A percentile compares a stretch with the other conserved stretches of the same genome.
Evolutionary conservation across 2,797 vertebrate species (phyloP).

Genomic region (Synanceia verrucosa): DNA sequence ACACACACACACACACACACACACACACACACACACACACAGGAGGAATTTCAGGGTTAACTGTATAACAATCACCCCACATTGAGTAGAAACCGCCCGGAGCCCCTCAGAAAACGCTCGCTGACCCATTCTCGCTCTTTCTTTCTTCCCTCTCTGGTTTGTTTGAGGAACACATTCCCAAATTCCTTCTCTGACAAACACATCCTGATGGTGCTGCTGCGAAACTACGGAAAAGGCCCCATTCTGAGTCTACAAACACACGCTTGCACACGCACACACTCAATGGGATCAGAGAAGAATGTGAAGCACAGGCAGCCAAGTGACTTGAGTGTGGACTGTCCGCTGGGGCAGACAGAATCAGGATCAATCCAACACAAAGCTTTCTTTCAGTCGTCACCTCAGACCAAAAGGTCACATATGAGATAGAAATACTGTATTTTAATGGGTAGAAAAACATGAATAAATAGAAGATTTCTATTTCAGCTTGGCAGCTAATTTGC

Average conservation of each 20-base stretch:
- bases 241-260: constrained; percentile 54
- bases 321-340: constrained; percentile 61
- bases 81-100: constrained; percentile 26
- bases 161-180: constrained; percentile 80
- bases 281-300: constrained; percentile 70
- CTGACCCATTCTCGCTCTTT: constrained; percentile 59
- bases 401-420: constrained; percentile 14
- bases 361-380: constrained; percentile 61
- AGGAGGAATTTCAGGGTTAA: constrained; percentile 67
- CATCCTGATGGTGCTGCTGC: constrained; percentile 74
- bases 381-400: constrained; percentile 39
- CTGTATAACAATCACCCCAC: constrained; percentile 46
- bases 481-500: not conserved
- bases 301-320: constrained; percentile 69
- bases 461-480: constrained; percentile 13
- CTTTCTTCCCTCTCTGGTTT: constrained; percentile 59
- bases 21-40: constrained; percentile 15
- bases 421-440: constrained; percentile 18
- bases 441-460: not conserved
- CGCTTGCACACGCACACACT: constrained; percentile 21
- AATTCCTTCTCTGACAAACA: constrained; percentile 80
- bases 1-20: constrained; percentile 4
- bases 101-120: constrained; percentile 51
- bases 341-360: constrained; percentile 45
- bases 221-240: constrained; percentile 72